Evolutionary conservation across 2,797 vertebrate species (phyloP), one percentile per base, ranked within the genome.

Genomic region (Naso thynnoides): DNA sequence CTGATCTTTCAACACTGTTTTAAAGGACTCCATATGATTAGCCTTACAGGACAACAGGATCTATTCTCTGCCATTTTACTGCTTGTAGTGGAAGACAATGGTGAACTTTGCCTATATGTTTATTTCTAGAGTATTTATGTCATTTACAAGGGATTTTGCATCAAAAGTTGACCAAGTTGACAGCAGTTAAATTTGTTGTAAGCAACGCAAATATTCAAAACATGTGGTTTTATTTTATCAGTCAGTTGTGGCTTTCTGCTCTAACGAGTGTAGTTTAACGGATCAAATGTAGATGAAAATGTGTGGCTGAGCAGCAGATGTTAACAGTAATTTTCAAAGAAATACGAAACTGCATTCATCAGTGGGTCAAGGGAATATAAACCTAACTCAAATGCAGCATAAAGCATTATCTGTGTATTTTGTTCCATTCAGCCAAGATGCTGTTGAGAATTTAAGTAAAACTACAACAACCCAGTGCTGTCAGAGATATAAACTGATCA

Each of bases 21-120:
- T 7, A 58, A 79, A 86, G 82, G 78, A 89, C 79, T 83, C 27
- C 21, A 24, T 70, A 47, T 53, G 79, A 79, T 70, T 73, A 83
- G 75, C 88, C 83, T 84, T 80, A 82, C 60, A 18, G 72, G 85
- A 91, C 68, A 44, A 63, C 62, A 65, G 78, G 86, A 90, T 73
- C 85, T 65, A 85, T 73, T 76, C 83, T 83, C 65, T 59, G 39
- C 83, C 83, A 72, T 84, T 73, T 73, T 91, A 73, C 91, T 89
- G 87, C 86, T 89, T 81, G 61, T 89, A 88, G 87, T 90, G 86
- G 85, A 87, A 76, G 78, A 86, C 90, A 85, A 87, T 47, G 69
- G 78, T 88, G 75, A 89, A 79, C 81, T 82, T 82, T 78, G 73
- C 76, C 75, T 83, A 55, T 55, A 57, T 81, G 79, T 88, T 79